phyloP scores from a whole-genome alignment of 1,140 invertebrate genomes.

The Conus betulinus region DNA sequence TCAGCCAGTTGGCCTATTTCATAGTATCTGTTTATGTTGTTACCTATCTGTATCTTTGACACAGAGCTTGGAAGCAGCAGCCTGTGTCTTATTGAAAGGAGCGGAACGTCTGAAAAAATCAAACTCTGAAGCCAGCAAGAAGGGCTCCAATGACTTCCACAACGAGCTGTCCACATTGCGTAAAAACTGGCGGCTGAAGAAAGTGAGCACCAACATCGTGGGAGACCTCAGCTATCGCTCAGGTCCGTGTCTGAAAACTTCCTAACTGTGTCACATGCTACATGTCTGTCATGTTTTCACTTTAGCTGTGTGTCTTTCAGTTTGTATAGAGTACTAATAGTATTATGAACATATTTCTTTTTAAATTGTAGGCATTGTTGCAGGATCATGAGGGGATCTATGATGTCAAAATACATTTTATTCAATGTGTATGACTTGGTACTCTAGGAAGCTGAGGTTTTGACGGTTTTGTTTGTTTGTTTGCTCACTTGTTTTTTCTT shows the following conservation, averaged over 20 bases:
- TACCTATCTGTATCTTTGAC: neutral
- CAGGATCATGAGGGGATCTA: no score
- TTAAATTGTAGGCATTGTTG: no score
- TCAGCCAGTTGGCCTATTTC: neutral
- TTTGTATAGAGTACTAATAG: no score
- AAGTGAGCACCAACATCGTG: slow-evolving; percentile 95
- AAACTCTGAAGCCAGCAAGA: slow-evolving; percentile 85
- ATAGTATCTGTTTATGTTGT: neutral
- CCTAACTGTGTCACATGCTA: no score
- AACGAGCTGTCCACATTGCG: slow-evolving; percentile 91
- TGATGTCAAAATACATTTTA: no score
- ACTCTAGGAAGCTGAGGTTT: no score
- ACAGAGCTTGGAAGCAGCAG: slow-evolving; percentile 87
- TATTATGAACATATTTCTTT: no score
- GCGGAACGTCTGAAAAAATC: slow-evolving; percentile 90
- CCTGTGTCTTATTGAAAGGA: slow-evolving; percentile 87
- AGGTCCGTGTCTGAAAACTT: slow-evolving; percentile 70
- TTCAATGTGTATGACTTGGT: no score
- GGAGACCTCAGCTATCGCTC: slow-evolving; percentile 97
- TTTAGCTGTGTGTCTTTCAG: no score
- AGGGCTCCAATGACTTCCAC: slow-evolving; percentile 86
- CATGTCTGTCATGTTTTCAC: no score
- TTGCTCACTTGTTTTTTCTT: no score
- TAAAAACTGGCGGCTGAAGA: slow-evolving; percentile 96
- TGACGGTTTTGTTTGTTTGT: no score